These are phyloP conservation scores for Aplidium turbinatum DNA, from an alignment of 23 tunicate genomes.

Conservation along the genomic window DNA sequence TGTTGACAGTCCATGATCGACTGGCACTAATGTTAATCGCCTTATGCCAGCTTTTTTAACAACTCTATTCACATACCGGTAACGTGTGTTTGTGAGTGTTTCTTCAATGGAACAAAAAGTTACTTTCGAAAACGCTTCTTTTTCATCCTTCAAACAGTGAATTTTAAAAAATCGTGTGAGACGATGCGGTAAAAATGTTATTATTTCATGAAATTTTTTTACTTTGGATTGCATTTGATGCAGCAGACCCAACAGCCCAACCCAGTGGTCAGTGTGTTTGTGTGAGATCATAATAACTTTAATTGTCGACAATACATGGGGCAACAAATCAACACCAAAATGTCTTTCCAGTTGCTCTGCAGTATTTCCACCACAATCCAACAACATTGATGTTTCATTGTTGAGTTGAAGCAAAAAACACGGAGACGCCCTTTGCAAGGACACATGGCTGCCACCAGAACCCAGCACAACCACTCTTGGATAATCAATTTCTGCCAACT, in stretches of 20 bases:
- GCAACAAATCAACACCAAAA: conserved; percentile 37
- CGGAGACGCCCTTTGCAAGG: conserved; percentile 14
- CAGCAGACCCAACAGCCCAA: conserved; percentile 44
- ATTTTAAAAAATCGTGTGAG: not conserved
- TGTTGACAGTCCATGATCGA: conserved; percentile 54
- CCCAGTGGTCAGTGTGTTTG: conserved; percentile 60
- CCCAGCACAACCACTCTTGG: conserved; percentile 70
- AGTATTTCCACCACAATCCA: conserved; percentile 54
- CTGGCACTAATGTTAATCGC: conserved; percentile 23
- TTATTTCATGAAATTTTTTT: not conserved
- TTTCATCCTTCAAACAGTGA: too few relatives aligned
- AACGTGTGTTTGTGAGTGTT: too few relatives aligned
- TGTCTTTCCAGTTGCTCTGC: conserved; percentile 20
- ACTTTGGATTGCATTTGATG: not conserved
- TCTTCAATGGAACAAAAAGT: not conserved
- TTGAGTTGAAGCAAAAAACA: conserved; percentile 39
- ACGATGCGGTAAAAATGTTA: not conserved
- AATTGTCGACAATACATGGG: conserved; percentile 37
- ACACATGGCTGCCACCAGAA: conserved; percentile 6
- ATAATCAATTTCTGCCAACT: too few relatives aligned
- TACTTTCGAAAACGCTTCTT: not conserved
- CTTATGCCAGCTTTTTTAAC: not conserved
- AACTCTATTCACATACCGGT: too few relatives aligned
- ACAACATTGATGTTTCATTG: conserved; percentile 35
- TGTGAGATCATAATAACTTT: conserved; percentile 57